A percentile compares a stretch with the other conserved stretches of the same genome.
phyloP scores from a whole-genome alignment of 2,888 invertebrate species.

The Polietes domitor region DNA sequence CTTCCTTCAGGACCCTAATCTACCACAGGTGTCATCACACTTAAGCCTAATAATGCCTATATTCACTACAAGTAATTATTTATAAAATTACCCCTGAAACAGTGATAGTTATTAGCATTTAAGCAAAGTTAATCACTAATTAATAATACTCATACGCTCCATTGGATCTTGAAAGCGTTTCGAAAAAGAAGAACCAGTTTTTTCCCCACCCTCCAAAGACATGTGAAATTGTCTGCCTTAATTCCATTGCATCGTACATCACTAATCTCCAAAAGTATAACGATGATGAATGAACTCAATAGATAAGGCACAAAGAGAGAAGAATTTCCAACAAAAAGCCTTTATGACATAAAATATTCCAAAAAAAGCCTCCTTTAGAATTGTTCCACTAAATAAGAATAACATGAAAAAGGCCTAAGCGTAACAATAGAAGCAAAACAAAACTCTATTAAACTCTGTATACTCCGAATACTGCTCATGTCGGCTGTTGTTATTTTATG shows the following conservation, averaged over 20 bases:
- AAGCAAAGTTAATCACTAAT: conserved; percentile 25
- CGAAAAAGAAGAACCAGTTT: not conserved
- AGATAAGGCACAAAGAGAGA: not conserved
- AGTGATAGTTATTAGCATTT: conserved; percentile 1
- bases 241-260: not conserved
- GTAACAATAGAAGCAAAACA: not conserved
- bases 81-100: not conserved
- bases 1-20: not conserved
- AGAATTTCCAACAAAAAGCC: no score
- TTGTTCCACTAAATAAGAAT: no score
- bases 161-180: not conserved
- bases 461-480: not conserved
- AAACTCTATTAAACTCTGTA: no score
- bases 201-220: no score
- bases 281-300: not conserved
- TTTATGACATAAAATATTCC: not conserved
- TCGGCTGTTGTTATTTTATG: not conserved
- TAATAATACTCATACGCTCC: conserved; percentile 43
- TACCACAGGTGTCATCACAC: not conserved
- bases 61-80: not conserved
- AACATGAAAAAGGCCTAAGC: no score
- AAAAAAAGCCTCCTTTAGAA: not conserved
- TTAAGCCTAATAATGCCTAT: not conserved
- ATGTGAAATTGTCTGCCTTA: not conserved
- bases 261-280: not conserved